Conservation (phyloP, 2,797 vertebrate genomes). For the Phataginus tetradactyla region DNA sequence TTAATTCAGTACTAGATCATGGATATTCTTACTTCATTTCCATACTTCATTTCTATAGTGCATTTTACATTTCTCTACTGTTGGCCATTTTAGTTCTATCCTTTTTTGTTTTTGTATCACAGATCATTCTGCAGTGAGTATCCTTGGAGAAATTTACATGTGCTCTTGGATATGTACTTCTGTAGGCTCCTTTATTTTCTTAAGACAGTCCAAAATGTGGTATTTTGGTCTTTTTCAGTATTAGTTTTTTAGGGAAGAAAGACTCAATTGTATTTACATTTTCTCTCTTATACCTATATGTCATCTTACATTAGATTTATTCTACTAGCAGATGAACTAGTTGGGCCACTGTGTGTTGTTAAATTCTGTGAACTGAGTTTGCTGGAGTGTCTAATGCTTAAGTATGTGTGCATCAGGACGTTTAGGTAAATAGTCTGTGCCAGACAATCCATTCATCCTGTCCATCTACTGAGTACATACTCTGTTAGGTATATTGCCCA, state of each 20-base stretch:
- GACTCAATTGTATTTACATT: not conserved
- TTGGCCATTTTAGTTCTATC: not conserved
- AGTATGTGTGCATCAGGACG: not conserved
- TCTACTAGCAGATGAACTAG: not conserved
- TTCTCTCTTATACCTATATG: not conserved
- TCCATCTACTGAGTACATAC: not conserved
- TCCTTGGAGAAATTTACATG: not conserved
- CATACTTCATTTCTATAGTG: not conserved
- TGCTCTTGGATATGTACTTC: not conserved
- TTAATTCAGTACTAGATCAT: not conserved
- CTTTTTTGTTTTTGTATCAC: not conserved
- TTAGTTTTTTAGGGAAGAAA: not conserved
- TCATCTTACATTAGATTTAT: not conserved
- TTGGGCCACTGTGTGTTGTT: not conserved
- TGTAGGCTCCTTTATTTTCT: not conserved
- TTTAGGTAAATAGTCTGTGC: not conserved
- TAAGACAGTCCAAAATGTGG: not conserved
- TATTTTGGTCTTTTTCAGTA: not conserved
- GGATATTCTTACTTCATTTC: not conserved
- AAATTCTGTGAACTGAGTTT: not conserved
- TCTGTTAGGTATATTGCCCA: not conserved
- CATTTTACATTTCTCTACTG: not conserved
- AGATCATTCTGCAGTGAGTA: not conserved
- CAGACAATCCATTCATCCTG: not conserved
- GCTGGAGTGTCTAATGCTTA: not conserved